Evolutionary conservation across 2,113 vertebrate genomes (phyloP).

Genomic region (Rhea americana): DNA sequence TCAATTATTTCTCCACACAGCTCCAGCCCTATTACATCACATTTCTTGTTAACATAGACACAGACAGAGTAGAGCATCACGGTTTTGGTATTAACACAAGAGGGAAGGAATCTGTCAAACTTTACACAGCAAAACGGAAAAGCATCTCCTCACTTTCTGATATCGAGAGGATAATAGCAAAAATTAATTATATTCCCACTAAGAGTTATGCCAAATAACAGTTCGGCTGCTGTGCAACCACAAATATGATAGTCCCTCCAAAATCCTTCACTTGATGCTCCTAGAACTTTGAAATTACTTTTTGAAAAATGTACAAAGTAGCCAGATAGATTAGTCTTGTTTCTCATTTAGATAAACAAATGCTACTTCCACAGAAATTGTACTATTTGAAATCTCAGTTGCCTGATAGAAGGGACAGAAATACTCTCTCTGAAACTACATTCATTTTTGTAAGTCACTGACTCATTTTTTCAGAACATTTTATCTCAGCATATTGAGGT

Average conservation of each 20-base stretch:
- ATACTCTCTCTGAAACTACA: neutral
- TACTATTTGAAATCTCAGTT: neutral
- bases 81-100: neutral
- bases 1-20: neutral
- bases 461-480: neutral
- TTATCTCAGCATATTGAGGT: neutral
- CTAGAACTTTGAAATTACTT: neutral
- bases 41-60: neutral
- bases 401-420: neutral
- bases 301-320: neutral
- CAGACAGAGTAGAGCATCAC: too few species aligned
- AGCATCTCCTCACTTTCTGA: neutral
- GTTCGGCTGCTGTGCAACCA: neutral
- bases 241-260: neutral
- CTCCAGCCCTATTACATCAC: neutral
- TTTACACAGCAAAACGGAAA: neutral
- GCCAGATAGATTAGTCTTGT: neutral
- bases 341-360: neutral
- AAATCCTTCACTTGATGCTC: neutral
- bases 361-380: neutral
- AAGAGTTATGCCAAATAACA: neutral
- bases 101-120: neutral
- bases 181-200: neutral
- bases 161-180: neutral
- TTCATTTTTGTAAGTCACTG: neutral